A percentile compares a stretch with the other conserved stretches of the same genome.
phyloP scores from a whole-genome alignment of 2,797 vertebrate species.

The Alexandromys oeconomus region DNA sequence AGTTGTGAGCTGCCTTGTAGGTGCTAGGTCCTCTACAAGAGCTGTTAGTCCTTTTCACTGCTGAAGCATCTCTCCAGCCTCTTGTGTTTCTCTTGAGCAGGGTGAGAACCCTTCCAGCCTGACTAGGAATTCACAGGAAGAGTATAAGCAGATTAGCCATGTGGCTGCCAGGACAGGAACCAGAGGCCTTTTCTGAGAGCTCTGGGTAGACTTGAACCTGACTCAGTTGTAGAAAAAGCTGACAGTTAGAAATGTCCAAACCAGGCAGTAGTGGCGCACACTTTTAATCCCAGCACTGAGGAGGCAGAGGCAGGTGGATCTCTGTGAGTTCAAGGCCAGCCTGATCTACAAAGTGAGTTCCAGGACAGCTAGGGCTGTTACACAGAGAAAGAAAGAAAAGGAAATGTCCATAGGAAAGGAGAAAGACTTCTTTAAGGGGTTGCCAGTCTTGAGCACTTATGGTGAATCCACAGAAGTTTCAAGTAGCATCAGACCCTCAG shows the following conservation, averaged over 20 bases:
- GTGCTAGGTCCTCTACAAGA: not conserved
- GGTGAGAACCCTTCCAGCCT: too few species aligned
- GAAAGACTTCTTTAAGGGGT: not conserved
- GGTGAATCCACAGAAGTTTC: not conserved
- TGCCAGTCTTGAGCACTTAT: not conserved
- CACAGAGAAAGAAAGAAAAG: too few species aligned
- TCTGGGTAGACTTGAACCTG: not conserved
- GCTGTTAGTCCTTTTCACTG: not conserved
- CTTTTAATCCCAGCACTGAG: too few species aligned
- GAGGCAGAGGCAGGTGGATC: too few species aligned
- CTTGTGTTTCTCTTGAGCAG: not conserved
- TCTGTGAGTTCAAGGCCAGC: too few species aligned
- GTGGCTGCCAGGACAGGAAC: not conserved
- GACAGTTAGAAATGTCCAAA: not conserved
- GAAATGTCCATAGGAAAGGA: too few species aligned
- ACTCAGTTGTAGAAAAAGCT: not conserved
- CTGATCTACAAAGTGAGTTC: too few species aligned
- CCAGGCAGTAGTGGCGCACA: too few species aligned
- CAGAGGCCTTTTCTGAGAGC: not conserved
- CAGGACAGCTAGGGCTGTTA: too few species aligned
- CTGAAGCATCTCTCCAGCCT: not conserved
- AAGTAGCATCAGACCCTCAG: not conserved
- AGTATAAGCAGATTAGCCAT: not conserved
- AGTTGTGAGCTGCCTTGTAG: not conserved
- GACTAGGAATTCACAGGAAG: not conserved